These are phyloP conservation scores for Sinopyrophorus schimmeli DNA, from an alignment of 2,888 invertebrate genomes.

Conservation along the genomic window DNA sequence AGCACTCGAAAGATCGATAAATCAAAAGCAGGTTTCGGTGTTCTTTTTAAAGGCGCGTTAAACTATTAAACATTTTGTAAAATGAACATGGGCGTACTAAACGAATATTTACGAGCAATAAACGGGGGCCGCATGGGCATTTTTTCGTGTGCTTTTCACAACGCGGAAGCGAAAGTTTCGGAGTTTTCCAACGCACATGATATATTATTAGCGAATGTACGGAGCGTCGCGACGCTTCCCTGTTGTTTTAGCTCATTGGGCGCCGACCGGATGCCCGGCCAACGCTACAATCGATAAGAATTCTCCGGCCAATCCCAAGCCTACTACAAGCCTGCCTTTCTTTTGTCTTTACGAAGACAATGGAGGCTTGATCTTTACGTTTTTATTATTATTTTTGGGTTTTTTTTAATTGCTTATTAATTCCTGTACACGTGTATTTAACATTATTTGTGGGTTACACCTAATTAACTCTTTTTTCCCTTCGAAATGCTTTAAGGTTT, in stretches of 20 bases:
- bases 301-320: slow-evolving; percentile 53
- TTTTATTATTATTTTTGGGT: too few species aligned
- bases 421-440: slow-evolving; percentile 43
- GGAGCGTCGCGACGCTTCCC: slow-evolving; percentile 50
- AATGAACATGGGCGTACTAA: too few species aligned
- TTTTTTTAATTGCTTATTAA: too few species aligned
- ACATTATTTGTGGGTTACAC: slow-evolving; percentile 15
- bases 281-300: slow-evolving; percentile 54
- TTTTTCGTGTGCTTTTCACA: too few species aligned
- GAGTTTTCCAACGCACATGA: slow-evolving; percentile 12
- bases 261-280: slow-evolving; percentile 55
- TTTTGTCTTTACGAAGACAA: slow-evolving; percentile 56
- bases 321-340: slow-evolving; percentile 53
- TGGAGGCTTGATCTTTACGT: slow-evolving; percentile 54
- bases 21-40: too few species aligned
- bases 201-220: slow-evolving; percentile 25
- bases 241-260: slow-evolving; percentile 57
- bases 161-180: slow-evolving; percentile 1
- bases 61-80: too few species aligned
- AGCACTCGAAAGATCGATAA: too few species aligned
- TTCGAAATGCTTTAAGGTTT: too few species aligned
- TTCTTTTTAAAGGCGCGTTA: too few species aligned
- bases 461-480: too few species aligned
- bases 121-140: background rate
- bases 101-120: too few species aligned